Percentiles rank a stretch among this genome's conserved stretches.
Evolutionary conservation across 2,888 invertebrate species (phyloP).

Genomic region (Chloromyia formosa): DNA sequence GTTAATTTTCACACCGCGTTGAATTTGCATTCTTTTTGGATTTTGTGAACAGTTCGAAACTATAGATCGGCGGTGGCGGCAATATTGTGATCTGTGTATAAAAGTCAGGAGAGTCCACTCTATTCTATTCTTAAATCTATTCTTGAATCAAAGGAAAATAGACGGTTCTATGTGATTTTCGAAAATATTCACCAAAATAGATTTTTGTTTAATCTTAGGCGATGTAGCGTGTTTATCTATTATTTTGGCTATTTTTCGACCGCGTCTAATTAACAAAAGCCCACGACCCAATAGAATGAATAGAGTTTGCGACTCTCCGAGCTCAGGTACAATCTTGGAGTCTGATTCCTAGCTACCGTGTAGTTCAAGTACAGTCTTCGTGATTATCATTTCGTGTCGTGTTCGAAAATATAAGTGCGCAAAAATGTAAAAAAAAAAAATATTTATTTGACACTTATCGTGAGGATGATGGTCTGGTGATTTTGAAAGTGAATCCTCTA

Average conservation of each 20-base stretch:
- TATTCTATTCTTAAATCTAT: conserved; percentile 34
- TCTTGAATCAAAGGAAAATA: conserved; percentile 25
- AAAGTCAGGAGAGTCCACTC: conserved; percentile 19
- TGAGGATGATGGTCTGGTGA: neutral
- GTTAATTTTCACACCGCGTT: neutral
- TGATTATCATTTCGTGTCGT: conserved; percentile 15
- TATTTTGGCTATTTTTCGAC: neutral
- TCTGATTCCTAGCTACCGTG: neutral
- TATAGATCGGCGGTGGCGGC: conserved; percentile 17
- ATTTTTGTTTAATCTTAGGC: conserved; percentile 10
- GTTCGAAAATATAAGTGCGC: neutral
- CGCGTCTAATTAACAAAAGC: conserved; percentile 7
- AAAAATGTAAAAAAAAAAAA: conserved; percentile 32
- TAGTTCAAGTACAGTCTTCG: neutral
- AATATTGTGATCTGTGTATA: neutral
- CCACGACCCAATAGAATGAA: neutral
- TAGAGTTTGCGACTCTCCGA: conserved; percentile 24
- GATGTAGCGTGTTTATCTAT: neutral
- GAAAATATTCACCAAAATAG: conserved; percentile 25
- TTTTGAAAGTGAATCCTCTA: neutral
- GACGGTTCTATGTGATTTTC: conserved; percentile 24
- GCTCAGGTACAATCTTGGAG: conserved; percentile 23
- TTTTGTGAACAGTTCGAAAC: conserved; percentile 16
- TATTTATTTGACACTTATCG: neutral
- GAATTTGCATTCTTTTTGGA: conserved; percentile 12